These are phyloP conservation scores for Amphipoea oculea DNA, from an alignment of 2,888 invertebrate species.

Conservation along the genomic window DNA sequence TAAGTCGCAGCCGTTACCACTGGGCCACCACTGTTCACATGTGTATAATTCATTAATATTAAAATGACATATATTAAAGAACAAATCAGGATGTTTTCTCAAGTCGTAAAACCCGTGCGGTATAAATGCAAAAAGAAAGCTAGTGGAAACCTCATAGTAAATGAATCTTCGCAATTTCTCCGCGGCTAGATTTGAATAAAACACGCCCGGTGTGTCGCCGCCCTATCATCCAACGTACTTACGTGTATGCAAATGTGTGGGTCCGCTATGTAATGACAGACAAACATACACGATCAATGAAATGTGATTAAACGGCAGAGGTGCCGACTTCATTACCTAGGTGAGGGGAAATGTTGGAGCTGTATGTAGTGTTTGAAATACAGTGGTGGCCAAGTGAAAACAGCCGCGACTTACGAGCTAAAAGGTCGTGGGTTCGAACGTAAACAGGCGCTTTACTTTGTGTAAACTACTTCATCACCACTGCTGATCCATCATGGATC, in stretches of 20 bases:
- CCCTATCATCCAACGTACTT: slow-evolving; percentile 78
- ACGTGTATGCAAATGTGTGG: slow-evolving; percentile 76
- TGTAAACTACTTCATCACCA: not conserved
- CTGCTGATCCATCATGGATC: too few species aligned
- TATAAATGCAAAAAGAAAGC: slow-evolving; percentile 52
- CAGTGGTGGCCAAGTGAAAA: too few species aligned
- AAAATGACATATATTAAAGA: not conserved
- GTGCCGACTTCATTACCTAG: slow-evolving; percentile 46
- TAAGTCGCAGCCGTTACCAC: too few species aligned
- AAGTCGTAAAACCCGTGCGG: not conserved
- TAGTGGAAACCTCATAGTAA: slow-evolving; percentile 33
- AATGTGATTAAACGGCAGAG: slow-evolving; percentile 49
- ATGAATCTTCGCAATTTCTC: slow-evolving; percentile 63
- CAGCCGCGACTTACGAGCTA: not conserved
- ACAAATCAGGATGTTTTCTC: not conserved
- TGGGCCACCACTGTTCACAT: too few species aligned
- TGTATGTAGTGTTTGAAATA: not conserved
- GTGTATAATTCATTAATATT: not conserved
- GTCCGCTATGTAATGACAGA: slow-evolving; percentile 75
- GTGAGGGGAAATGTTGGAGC: not conserved
- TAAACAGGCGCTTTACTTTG: not conserved
- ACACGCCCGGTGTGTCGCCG: slow-evolving; percentile 70
- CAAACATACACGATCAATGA: slow-evolving; percentile 63
- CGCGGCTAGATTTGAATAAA: slow-evolving; percentile 76
- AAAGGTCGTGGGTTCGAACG: not conserved